Percentiles rank a stretch among this genome's conserved stretches.
phyloP scores from a whole-genome alignment of 2,888 invertebrate genomes.

The Cremastinae sp. region DNA sequence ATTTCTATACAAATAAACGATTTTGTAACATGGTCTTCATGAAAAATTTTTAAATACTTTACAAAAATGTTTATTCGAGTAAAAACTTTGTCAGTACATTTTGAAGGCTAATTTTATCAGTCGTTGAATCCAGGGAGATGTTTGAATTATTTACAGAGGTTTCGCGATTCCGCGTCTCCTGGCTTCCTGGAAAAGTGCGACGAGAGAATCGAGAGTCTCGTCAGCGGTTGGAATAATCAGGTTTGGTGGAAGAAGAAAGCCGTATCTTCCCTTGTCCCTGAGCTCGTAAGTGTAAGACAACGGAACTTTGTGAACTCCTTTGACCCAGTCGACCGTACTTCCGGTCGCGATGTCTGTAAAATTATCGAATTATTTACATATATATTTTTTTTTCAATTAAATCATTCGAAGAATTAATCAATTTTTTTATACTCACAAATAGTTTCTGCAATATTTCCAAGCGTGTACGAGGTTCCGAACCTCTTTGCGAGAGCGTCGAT shows the following conservation, averaged over 20 bases:
- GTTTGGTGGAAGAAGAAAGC: constrained; percentile 85
- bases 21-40: no score
- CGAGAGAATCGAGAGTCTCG: constrained; percentile 84
- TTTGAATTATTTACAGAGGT: constrained; percentile 11
- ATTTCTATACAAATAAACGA: no score
- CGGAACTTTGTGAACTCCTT: constrained; percentile 84
- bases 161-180: constrained; percentile 66
- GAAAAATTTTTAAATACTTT: no score
- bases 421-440: constrained; percentile 80
- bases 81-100: no score
- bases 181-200: constrained; percentile 79
- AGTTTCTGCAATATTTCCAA: constrained; percentile 83
- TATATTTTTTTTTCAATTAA: not conserved
- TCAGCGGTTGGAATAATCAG: constrained; percentile 85
- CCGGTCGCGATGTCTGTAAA: constrained; percentile 85
- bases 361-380: constrained; percentile 44
- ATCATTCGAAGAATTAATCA: not conserved
- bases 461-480: constrained; percentile 83
- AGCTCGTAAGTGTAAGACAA: constrained; percentile 87
- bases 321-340: constrained; percentile 88
- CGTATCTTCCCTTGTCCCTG: constrained; percentile 83
- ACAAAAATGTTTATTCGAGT: no score
- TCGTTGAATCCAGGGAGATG: constrained; percentile 7
- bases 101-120: no score
- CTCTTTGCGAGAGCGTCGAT: constrained; percentile 81